Evolutionary conservation across 2,888 invertebrate species (phyloP).

Genomic region (Dynastes maya): DNA sequence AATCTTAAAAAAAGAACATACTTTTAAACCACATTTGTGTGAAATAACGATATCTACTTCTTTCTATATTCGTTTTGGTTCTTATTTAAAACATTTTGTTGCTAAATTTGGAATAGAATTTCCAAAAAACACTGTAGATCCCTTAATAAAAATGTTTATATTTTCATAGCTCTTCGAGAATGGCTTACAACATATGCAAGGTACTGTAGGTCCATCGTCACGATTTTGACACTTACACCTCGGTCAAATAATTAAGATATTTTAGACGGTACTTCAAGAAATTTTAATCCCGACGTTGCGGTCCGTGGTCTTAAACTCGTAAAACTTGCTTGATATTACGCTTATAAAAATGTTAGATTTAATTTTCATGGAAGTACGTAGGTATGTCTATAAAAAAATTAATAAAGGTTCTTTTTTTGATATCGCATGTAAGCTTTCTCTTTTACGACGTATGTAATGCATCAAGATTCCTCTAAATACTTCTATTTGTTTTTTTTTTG

Average conservation of each 20-base stretch:
- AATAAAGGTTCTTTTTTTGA: constrained; percentile 7
- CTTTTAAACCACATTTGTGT: too few species aligned
- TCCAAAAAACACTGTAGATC: neutral
- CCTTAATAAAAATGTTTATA: too few species aligned
- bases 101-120: too few species aligned
- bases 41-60: too few species aligned
- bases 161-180: too few species aligned
- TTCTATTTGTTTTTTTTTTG: too few species aligned
- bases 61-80: too few species aligned
- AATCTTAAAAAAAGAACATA: too few species aligned
- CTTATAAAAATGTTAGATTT: constrained; percentile 42
- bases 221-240: constrained; percentile 33
- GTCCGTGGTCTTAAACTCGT: constrained; percentile 2
- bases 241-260: constrained; percentile 32
- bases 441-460: constrained; percentile 6
- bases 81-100: too few species aligned
- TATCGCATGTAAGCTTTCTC: constrained; percentile 26
- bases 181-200: too few species aligned
- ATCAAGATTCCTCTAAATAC: too few species aligned
- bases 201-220: neutral
- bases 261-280: constrained; percentile 29
- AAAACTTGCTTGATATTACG: constrained; percentile 26
- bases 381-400: constrained; percentile 1
- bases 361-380: constrained; percentile 16
- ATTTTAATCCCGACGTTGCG: constrained; percentile 13